These are phyloP conservation scores for Drosophila pruinosa DNA, from an alignment of 1,140 invertebrate genomes.

Conservation along the genomic window DNA sequence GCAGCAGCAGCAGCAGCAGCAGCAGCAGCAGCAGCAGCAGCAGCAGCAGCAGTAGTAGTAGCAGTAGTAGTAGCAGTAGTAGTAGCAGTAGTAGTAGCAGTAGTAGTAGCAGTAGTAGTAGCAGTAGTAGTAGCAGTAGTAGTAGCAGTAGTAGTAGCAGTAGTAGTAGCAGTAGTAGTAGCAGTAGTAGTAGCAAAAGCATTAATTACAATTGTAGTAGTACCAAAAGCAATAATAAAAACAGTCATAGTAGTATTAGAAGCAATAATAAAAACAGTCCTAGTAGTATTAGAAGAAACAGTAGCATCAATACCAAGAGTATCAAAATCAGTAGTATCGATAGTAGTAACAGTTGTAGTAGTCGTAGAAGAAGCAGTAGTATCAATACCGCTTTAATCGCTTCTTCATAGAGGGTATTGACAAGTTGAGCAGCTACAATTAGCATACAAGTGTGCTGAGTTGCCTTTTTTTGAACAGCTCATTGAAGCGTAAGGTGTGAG, in stretches of 20 bases:
- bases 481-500: conserved; percentile 13
- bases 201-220: too few species aligned
- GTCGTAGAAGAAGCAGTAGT: not conserved
- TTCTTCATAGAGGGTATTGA: not conserved
- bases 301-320: not conserved
- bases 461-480: not conserved
- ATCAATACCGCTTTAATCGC: not conserved
- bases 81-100: too few species aligned
- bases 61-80: too few species aligned
- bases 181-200: too few species aligned
- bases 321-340: too few species aligned
- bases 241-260: not conserved
- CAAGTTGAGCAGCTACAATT: not conserved
- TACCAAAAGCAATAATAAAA: not conserved
- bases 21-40: too few species aligned
- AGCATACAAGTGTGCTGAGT: not conserved
- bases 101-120: too few species aligned
- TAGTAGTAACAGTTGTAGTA: not conserved
- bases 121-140: too few species aligned
- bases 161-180: too few species aligned
- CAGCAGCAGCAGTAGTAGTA: too few species aligned
- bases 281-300: not conserved
- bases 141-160: too few species aligned
- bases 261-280: not conserved
- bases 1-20: too few species aligned